A percentile compares a stretch with the other conserved stretches of the same genome.
Evolutionary conservation across 2,888 invertebrate species (phyloP).

Genomic region (Aphrophora alni): DNA sequence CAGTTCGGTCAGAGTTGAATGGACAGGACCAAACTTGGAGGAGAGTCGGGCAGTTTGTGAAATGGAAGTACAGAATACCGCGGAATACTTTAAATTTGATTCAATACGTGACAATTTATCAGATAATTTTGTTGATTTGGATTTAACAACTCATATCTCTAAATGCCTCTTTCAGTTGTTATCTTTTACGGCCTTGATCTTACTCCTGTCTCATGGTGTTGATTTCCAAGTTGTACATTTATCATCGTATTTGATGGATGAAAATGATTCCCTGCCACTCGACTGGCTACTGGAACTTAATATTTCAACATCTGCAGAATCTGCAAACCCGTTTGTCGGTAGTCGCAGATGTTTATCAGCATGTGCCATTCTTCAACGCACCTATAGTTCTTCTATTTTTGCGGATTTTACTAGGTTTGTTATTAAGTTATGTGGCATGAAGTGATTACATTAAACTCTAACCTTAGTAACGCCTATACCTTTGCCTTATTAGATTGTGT

Average conservation of each 20-base stretch:
- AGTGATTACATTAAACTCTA: background rate
- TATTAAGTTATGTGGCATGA: background rate
- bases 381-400: background rate
- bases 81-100: background rate
- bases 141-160: conserved; percentile 17
- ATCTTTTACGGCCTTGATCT: conserved; percentile 18
- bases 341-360: background rate
- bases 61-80: background rate
- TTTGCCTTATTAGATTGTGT: background rate
- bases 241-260: background rate
- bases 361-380: conserved; percentile 4
- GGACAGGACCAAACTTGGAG: conserved; percentile 27
- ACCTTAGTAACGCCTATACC: background rate
- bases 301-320: background rate
- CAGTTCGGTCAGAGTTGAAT: conserved; percentile 43
- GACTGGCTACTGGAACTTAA: background rate
- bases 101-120: background rate
- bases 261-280: background rate
- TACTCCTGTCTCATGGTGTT: conserved; percentile 26
- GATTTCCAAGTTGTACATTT: conserved; percentile 18
- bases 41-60: conserved; percentile 46
- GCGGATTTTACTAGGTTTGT: conserved; percentile 14
- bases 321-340: background rate
- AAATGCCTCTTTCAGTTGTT: conserved; percentile 29
- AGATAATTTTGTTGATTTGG: background rate